A percentile compares a stretch with the other conserved stretches of the same genome.
Conservation (phyloP, 92 coral and sea anemone genomes). For the Anthopleura xanthogrammica region DNA sequence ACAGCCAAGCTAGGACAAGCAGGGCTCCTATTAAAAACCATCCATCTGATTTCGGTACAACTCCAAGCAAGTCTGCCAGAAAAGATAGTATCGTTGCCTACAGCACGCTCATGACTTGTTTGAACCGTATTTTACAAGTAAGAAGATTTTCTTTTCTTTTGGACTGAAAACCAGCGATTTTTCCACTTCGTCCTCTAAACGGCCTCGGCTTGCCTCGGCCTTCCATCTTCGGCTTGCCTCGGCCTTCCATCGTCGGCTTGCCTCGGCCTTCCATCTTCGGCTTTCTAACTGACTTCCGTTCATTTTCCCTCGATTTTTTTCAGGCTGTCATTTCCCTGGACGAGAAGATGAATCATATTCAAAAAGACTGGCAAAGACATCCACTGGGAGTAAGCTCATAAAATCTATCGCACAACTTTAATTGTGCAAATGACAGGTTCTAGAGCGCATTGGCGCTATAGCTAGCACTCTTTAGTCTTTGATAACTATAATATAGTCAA, state of each 20-base stretch:
- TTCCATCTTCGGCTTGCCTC: too few relatives aligned
- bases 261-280: too few relatives aligned
- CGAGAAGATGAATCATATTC: constrained; percentile 6
- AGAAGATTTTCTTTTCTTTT: not conserved
- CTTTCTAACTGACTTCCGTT: too few relatives aligned
- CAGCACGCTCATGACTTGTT: not conserved
- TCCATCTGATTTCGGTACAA: not conserved
- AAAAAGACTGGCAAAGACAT: not conserved
- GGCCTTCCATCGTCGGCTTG: too few relatives aligned
- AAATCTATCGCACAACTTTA: not conserved
- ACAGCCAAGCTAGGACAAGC: not conserved
- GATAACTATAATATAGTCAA: too few relatives aligned
- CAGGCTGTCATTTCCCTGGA: constrained; percentile 21
- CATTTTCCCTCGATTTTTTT: not conserved
- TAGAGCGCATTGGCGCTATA: not conserved
- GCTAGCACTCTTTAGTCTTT: too few relatives aligned
- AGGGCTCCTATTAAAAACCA: not conserved
- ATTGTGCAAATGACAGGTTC: not conserved
- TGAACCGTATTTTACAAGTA: constrained; percentile 4
- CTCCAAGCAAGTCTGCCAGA: not conserved
- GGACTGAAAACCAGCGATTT: too few relatives aligned
- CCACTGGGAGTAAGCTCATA: not conserved
- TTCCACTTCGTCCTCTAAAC: too few relatives aligned
- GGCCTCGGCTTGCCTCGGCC: too few relatives aligned
- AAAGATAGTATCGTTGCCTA: not conserved